These are phyloP conservation scores for Caenorhabditis sp. DNA, from an alignment of 2,888 invertebrate genomes.

Conservation along the genomic window DNA sequence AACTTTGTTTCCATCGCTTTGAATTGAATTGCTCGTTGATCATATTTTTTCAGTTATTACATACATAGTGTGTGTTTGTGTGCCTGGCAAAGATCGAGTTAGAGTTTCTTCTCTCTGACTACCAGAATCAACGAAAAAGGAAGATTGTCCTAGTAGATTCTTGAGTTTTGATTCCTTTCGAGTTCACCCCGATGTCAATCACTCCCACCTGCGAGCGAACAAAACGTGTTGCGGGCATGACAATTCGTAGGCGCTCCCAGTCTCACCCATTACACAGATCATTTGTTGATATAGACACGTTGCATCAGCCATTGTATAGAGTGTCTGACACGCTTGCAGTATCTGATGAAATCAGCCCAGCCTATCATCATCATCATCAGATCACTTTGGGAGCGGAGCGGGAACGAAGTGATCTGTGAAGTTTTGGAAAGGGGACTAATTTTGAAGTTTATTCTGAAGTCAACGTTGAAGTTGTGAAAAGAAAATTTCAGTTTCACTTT, in stretches of 20 bases:
- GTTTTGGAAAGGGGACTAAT: slow-evolving; percentile 18
- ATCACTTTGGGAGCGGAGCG: slow-evolving; percentile 5
- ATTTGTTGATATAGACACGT: slow-evolving; percentile 59
- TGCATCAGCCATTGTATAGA: slow-evolving; percentile 50
- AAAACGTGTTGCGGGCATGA: slow-evolving; percentile 50
- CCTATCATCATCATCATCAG: slow-evolving; percentile 42
- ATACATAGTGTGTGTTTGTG: too few species aligned
- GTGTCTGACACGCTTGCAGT: slow-evolving; percentile 61
- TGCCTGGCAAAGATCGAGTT: too few species aligned
- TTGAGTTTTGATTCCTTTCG: too few species aligned
- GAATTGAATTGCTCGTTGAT: neutral
- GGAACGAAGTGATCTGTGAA: slow-evolving; percentile 40
- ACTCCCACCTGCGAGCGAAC: neutral
- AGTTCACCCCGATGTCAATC: too few species aligned
- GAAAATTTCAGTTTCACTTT: too few species aligned
- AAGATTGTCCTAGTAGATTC: too few species aligned
- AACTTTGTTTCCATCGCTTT: too few species aligned
- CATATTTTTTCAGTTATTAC: too few species aligned
- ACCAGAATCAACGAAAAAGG: too few species aligned
- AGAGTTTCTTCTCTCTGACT: too few species aligned
- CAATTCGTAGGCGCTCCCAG: neutral
- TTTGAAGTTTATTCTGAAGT: too few species aligned
- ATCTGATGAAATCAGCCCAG: slow-evolving; percentile 56
- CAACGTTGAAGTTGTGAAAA: slow-evolving; percentile 39
- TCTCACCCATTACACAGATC: slow-evolving; percentile 45